Evolutionary conservation across 2,888 invertebrate species (phyloP), one percentile per base, ranked within the genome.

Genomic region (Matsumyia berberina): DNA sequence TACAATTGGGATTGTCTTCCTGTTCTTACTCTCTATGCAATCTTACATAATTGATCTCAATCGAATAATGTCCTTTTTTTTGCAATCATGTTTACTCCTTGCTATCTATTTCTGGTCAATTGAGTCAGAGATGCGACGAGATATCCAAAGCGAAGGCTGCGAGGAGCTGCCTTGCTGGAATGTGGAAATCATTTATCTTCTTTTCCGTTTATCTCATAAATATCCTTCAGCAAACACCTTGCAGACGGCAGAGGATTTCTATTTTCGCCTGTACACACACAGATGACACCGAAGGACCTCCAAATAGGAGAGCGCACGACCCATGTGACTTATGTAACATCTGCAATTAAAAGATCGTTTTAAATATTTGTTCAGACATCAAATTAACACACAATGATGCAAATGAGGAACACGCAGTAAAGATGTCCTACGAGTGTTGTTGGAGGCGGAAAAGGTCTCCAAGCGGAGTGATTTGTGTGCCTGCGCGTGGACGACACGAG

Each of bases 331-430:
- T 70, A 85, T 85, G 85, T 74, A 85, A 76, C 85, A 79, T 79
- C 85, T 85, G 85, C 85, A 85, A 85, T 85, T 85, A 85, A 76
- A 85, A 85, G 6, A 66, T 58, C 85, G 66, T 85, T 85, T 76
- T 80, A 79, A 85, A 85, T 85, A 85, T 85, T 85, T 79, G 85
- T 85, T 80, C 85, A 85, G 85, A 85, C 79, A 85, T 85, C 80
- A 79, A 79, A 80, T 85, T 85, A 85, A 85, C 85, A 85, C 85
- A 69, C 74, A 70, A 66, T 79, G 85, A 85, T 85, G 85, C 85
- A 85, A 85, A 85, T 76, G 85, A 80, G 79, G 85, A 79, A 85
- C 79, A 79, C 66, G 70, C 66, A 74, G 51, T 76, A 79, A 79
- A 79, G 64, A 80, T 70, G 85, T 66, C 73, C 31, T 9, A 35